Base-by-base conservation (phyloP, 2,797 vertebrate genomes). In the Micropoecilia bifurca region DNA sequence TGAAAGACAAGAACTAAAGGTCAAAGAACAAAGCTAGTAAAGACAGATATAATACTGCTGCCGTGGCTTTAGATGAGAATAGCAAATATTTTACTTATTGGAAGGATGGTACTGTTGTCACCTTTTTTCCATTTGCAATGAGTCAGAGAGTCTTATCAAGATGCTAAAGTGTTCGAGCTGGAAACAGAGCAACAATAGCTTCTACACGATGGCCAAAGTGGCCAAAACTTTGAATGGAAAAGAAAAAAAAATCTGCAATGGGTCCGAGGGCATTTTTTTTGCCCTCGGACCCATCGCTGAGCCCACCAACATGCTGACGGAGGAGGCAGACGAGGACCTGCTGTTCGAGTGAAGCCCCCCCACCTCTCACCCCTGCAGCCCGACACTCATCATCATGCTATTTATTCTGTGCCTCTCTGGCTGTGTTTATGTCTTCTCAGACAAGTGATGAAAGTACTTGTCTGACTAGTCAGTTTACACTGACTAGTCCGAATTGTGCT, bases 321-420 rank as follows among this genome's bases (percentile, higher is more conserved):
- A 98, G 89, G 97, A 98, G 93, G 96, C 94, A 20, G 99, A 99
- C 12, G 97, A 99, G 80, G 99, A 99, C 89, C 91, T 99, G 86
- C 95, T 99, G 78, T 99, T 99, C 30, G 98, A 99, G 91, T 99
- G 96, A 95, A 77, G 13, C 4, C 3, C 59, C 28, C 20, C 5
- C 41, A 7, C 39, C 39, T 39, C 39, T 6, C 5, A 39, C 6
- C 59, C 22, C 20, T 13, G 1, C 20, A 20, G 47, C 22, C 78
- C 7, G 7, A 76, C 83, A 73, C 68, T 74, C 71, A 68, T 74
- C 71, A 68, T 74, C 74, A 20, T 77, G 76, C 68, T 96, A 95
- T 96, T 96, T 96, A 96, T 96, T 95, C 83, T 84, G 91, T 90
- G 93, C 88, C 94, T 93, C 86, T 82, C 75, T 80, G 94, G 92